Evolutionary conservation across 2,797 vertebrate species (phyloP).

Genomic region (Hephaestus fuliginosus): DNA sequence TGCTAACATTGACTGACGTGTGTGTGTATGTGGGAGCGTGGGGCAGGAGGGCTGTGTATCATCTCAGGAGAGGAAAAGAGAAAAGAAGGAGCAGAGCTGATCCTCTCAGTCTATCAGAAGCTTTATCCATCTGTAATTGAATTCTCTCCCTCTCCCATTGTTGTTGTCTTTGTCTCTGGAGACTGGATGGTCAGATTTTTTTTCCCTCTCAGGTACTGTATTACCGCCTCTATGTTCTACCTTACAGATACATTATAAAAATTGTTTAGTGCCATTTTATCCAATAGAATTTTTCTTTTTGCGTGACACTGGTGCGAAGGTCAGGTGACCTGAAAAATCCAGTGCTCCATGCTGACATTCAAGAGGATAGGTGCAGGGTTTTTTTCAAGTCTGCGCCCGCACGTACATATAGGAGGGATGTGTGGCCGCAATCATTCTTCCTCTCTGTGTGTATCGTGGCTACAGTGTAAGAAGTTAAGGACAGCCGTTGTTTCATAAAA

Average conservation of each 20-base stretch:
- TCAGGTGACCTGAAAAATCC: slow-evolving; percentile 20
- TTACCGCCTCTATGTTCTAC: slow-evolving; percentile 26
- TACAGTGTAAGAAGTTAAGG: neutral
- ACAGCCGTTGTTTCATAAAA: neutral
- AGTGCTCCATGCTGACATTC: neutral
- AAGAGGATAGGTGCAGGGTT: neutral
- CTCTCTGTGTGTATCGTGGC: neutral
- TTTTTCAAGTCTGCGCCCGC: neutral
- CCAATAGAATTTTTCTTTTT: neutral
- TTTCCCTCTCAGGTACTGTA: slow-evolving; percentile 41
- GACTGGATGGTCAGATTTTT: slow-evolving; percentile 62
- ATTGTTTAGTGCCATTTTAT: slow-evolving; percentile 22
- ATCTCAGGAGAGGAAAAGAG: slow-evolving; percentile 59
- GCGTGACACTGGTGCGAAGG: neutral
- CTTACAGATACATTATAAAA: slow-evolving; percentile 22
- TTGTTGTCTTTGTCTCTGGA: slow-evolving; percentile 74
- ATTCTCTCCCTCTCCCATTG: slow-evolving; percentile 74
- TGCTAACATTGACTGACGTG: slow-evolving; percentile 70
- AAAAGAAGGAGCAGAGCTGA: slow-evolving; percentile 64
- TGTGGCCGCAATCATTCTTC: neutral
- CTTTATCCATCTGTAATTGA: slow-evolving; percentile 80
- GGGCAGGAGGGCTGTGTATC: slow-evolving; percentile 35
- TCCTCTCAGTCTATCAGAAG: slow-evolving; percentile 74
- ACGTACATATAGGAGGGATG: neutral
- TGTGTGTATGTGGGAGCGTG: slow-evolving; percentile 16